phyloP scores from a whole-genome alignment of 2,797 vertebrate species.

The Centropyge bicolor region DNA sequence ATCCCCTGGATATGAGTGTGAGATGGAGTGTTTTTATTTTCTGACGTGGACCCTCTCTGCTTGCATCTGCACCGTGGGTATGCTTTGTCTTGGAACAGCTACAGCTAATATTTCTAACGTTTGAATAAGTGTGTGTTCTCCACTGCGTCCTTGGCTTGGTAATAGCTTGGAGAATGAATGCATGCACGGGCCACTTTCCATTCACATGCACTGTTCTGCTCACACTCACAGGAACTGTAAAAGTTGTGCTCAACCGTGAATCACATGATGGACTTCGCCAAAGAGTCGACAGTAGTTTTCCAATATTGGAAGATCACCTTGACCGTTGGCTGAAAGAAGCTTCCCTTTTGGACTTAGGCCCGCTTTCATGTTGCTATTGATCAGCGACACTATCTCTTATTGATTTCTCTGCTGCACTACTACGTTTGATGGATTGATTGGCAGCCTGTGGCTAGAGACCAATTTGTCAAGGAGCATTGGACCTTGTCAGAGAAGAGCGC shows the following conservation, averaged over 20 bases:
- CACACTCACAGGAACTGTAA: conserved; percentile 9
- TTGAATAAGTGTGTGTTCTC: conserved; percentile 10
- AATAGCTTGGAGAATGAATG: conserved; percentile 33
- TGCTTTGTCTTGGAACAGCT: conserved; percentile 3
- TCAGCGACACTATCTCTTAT: conserved; percentile 65
- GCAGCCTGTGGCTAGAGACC: conserved; percentile 71
- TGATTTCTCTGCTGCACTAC: conserved; percentile 63
- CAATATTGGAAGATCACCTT: conserved; percentile 57
- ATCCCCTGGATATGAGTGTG: not conserved
- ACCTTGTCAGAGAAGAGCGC: conserved; percentile 73
- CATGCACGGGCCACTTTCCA: not conserved
- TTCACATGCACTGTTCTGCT: not conserved
- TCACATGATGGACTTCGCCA: not conserved
- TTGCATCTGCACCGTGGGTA: not conserved
- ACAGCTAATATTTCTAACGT: not conserved
- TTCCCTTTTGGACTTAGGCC: conserved; percentile 39
- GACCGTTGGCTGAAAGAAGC: conserved; percentile 31
- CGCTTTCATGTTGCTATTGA: conserved; percentile 72
- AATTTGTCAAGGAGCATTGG: conserved; percentile 78
- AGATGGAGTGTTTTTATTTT: conserved; percentile 21
- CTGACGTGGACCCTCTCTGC: not conserved
- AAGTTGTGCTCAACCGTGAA: conserved; percentile 22
- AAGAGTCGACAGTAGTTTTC: conserved; percentile 14
- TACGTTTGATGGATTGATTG: conserved; percentile 82
- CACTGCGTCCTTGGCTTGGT: conserved; percentile 42